Base-by-base conservation (phyloP, 2,888 invertebrate species). In the Sarcophaga variegata region DNA sequence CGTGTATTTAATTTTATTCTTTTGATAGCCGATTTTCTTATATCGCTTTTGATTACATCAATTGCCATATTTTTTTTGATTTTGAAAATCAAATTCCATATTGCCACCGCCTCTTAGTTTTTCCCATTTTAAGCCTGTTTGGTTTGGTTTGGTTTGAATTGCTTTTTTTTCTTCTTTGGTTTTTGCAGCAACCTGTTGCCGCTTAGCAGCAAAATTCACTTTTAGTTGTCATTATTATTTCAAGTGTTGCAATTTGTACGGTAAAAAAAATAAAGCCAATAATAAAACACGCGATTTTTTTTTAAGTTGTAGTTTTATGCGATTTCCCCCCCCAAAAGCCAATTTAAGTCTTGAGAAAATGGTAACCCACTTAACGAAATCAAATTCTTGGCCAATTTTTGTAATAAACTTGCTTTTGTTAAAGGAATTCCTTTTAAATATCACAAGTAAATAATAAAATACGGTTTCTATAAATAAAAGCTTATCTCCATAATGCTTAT, bases 31-130 rank as follows among this genome's bases (percentile, higher is more conserved):
- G 10, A 54, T 45, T 59, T 17, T 70, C 20, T 70, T 25, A 17
- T 66, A 76, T 47, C 63, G 70, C 63, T 79, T 75, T 70, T 72
- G 71, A 70, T 75, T 74, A 59, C 74, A 37, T 37, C 37, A 37
- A 37, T 37, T 72, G 47, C 47, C 69, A 59, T 59, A 25, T 74
- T 12, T 60, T 60, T 80, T 67, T 60, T 66, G 49, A 60, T 76
- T 83, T 76, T 70, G 37, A 63, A 82, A 54, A n/a, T 37, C 8
- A 6, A 67, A 74, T 78, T 83, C 72, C 72, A 83, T 78, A 78
- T 78, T 66, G 49, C 20, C 22, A 25, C 4, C 2, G 14, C 12
- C 54, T 54, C 54, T 14, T 17, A 17, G 12, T 22, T 72, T 27
- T 71, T 72, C 22, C 20, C 62, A 78, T 49, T 67, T 54, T 67